Conservation (phyloP, 2,888 invertebrate genomes). For the Eledona agricola region DNA sequence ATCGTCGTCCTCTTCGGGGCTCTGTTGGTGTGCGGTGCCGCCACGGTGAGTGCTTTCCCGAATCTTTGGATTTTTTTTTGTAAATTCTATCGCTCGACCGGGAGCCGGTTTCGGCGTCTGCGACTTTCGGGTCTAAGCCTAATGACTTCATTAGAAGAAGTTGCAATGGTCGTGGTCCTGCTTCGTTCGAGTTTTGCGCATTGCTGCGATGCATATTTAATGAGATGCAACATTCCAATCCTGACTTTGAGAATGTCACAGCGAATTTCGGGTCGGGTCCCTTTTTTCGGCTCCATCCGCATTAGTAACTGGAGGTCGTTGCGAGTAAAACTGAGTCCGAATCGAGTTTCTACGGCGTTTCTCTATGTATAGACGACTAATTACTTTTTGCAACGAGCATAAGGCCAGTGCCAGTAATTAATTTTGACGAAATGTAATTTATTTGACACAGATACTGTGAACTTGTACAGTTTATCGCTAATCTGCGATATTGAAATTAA, state of each 20-base stretch:
- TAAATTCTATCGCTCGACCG: slow-evolving; percentile 5
- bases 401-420: slow-evolving; percentile 13
- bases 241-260: slow-evolving; percentile 38
- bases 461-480: too few species aligned
- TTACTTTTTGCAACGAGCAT: slow-evolving; percentile 19
- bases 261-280: slow-evolving; percentile 11
- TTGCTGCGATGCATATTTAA: slow-evolving; percentile 43
- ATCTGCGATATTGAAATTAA: too few species aligned
- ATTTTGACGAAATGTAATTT: slow-evolving; percentile 4
- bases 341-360: too few species aligned
- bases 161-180: too few species aligned
- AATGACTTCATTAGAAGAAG: slow-evolving; percentile 29
- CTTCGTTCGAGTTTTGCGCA: slow-evolving; percentile 41
- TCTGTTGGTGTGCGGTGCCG: slow-evolving; percentile 28
- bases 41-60: slow-evolving; percentile 35
- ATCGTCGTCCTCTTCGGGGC: slow-evolving; percentile 36
- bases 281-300: slow-evolving; percentile 17
- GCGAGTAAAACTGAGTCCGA: too few species aligned
- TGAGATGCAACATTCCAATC: slow-evolving; percentile 45
- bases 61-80: too few species aligned
- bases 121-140: slow-evolving; percentile 6
- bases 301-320: too few species aligned
- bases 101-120: slow-evolving; percentile 17
- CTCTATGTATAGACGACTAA: slow-evolving; percentile 11
- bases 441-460: slow-evolving; percentile 3